Conservation (phyloP, 2,888 invertebrate species). For the Hedya salicella region DNA sequence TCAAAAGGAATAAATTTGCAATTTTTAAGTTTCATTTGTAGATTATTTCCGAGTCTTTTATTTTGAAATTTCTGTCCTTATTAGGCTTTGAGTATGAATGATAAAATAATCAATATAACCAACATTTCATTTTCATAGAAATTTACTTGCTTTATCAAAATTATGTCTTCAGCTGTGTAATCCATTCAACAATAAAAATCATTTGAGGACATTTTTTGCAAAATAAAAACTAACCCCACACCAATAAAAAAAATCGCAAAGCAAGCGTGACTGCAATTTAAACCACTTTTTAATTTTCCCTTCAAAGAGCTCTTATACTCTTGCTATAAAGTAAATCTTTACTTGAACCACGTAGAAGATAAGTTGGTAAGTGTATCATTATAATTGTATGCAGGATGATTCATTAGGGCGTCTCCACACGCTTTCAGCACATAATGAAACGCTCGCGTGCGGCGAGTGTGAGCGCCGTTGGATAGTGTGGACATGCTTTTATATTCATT, state of each 20-base stretch:
- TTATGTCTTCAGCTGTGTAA: no score
- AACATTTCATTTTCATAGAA: no score
- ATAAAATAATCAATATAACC: no score
- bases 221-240: conserved; percentile 3
- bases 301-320: not conserved
- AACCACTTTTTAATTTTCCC: not conserved
- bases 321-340: not conserved
- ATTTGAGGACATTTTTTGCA: not conserved
- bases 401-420: conserved; percentile 75
- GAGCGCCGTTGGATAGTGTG: conserved; percentile 56
- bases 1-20: conserved; percentile 10
- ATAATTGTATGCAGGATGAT: conserved; percentile 72
- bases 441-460: conserved; percentile 71
- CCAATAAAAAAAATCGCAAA: conserved; percentile 20
- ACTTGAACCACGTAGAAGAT: not conserved
- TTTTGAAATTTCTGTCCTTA: no score
- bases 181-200: no score
- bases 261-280: conserved; percentile 24
- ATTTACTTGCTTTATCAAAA: no score
- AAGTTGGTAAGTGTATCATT: conserved; percentile 50
- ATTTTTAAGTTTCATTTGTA: conserved; percentile 22
- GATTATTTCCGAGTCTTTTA: conserved; percentile 26
- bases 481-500: conserved; percentile 49
- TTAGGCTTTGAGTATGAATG: no score
- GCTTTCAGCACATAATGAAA: conserved; percentile 76